These are phyloP conservation scores for Neoaliturus tenellus DNA, from an alignment of 2,888 invertebrate genomes.

Conservation along the genomic window DNA sequence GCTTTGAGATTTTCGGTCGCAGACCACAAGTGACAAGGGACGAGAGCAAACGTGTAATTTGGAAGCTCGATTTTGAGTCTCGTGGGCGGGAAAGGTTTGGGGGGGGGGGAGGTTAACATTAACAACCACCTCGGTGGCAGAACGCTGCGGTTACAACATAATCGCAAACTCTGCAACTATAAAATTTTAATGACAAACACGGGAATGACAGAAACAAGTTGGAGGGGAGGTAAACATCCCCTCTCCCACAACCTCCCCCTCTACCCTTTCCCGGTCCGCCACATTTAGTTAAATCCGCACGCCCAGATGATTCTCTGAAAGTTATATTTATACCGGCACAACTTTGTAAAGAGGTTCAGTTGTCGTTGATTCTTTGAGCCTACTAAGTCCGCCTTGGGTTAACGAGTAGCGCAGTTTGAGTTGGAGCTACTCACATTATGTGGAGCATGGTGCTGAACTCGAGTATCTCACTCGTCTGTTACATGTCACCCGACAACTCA, in stretches of 20 bases:
- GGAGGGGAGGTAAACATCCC: slow-evolving; percentile 15
- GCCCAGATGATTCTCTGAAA: slow-evolving; percentile 46
- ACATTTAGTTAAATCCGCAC: slow-evolving; percentile 53
- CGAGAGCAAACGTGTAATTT: background rate
- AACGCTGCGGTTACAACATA: slow-evolving; percentile 42
- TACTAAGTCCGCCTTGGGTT: background rate
- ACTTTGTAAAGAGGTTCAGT: slow-evolving; percentile 46
- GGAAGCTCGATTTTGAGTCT: slow-evolving; percentile 5
- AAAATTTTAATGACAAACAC: slow-evolving; percentile 57
- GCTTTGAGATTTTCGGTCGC: slow-evolving; percentile 16
- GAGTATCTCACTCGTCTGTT: background rate
- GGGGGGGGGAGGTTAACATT: background rate
- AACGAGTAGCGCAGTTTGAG: slow-evolving; percentile 9
- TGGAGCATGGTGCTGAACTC: background rate
- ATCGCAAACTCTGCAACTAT: slow-evolving; percentile 56
- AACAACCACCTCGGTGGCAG: slow-evolving; percentile 7
- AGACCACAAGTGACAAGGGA: background rate
- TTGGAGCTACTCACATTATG: background rate
- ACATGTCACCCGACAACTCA: background rate
- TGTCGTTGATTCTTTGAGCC: slow-evolving; percentile 42
- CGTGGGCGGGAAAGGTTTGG: background rate
- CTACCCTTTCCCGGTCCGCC: slow-evolving; percentile 1
- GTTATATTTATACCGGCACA: slow-evolving; percentile 44
- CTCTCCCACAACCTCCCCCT: background rate
- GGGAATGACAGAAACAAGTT: slow-evolving; percentile 49